Base-by-base conservation (phyloP, 1,140 invertebrate species). In the Hirudo medicinalis region DNA sequence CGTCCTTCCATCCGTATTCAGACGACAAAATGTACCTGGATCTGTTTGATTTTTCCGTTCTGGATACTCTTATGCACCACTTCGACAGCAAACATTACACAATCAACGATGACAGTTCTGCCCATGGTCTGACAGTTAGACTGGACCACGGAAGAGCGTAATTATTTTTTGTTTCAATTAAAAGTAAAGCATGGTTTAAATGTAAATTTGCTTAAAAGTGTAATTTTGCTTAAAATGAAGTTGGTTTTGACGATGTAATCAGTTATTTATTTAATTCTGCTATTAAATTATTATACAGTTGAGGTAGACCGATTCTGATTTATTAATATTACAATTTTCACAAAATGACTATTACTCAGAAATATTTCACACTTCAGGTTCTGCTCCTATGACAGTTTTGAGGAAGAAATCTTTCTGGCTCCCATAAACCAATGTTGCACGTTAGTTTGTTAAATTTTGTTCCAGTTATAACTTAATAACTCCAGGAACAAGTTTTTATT, bases 21-120 rank as follows among this genome's bases (percentile, higher is more conserved):
- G 22, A 67, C 5, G 49, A 49, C 25, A 29, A 68, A n/a, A 54
- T 60, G n/a, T 74, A 74, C 54, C 55, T 60, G n/a, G 74, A 74
- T 66, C 55, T 74, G 13, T 74, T 74, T 67, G 74, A 74, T 54
- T 74, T 74, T 67, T 66, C 71, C 20, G 40, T 74, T 3, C 55
- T 74, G 2, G 74, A 74, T 43, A 66, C 71, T 8, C 32, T 74
- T 29, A 74, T 74, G 74, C 70, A 67, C 63, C 74, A 74, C 60
- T 74, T 63, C 54, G 74, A 74, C 69, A 73, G 67, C 40, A 74
- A 74, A 40, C 74, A 74, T 66, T 74, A 74, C 66, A 55, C 60
- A 5, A 71, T 74, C 36, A 67, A 66, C 54, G 74, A 74, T 54
- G 60, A 69, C 70, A 71, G 70, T 32, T 49, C 20, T 13, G 70